Base-by-base conservation (phyloP, 2,797 vertebrate genomes). In the Apogon talboti region DNA sequence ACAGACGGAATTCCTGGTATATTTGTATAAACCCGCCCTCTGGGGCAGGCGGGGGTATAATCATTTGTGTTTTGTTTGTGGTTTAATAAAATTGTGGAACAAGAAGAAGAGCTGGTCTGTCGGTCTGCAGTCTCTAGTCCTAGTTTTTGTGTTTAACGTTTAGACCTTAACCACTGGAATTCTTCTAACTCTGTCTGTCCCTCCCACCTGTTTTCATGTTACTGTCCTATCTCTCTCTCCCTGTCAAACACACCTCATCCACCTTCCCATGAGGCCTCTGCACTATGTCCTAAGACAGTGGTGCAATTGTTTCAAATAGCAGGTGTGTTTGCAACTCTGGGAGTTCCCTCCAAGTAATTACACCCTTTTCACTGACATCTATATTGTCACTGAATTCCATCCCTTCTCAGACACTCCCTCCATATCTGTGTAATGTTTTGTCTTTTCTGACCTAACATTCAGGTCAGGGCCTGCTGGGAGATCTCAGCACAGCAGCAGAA, bases 261-360 rank as follows among this genome's bases (percentile, higher is more conserved):
- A 28, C 43, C 37, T 61, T 24, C 37, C 15, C 13, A 33, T 37
- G 7, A 55, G 49, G 45, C 43, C 56, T 62, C 4, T 7, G 15
- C 46, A 71, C 68, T 76, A 50, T 55, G 58, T 43, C 64, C 46
- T 47, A 37, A 83, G 44, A 92, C 83, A 91, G 77, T 76, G 51
- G 42, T 60, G 49, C 15, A 67, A 85, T 86, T 91, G 88, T 90
- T 85, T n/a, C 9, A 65, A 48, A 46, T 14, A 68, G 71, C 89
- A 92, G 86, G 90, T 92, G 86, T 79, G 78, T 87, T 77, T 82
- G 71, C 2, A 3, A 45, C 61, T 16, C 12, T 49, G 67, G 82
- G 75, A 85, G 83, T 89, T 89, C 60, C 78, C 76, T 79, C 44
- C 19, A 18, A 11, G 10, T 85, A 84, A 88, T 89, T 71, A 88